phyloP scores from a whole-genome alignment of 2,888 invertebrate genomes.

The Rhagonycha lutea region DNA sequence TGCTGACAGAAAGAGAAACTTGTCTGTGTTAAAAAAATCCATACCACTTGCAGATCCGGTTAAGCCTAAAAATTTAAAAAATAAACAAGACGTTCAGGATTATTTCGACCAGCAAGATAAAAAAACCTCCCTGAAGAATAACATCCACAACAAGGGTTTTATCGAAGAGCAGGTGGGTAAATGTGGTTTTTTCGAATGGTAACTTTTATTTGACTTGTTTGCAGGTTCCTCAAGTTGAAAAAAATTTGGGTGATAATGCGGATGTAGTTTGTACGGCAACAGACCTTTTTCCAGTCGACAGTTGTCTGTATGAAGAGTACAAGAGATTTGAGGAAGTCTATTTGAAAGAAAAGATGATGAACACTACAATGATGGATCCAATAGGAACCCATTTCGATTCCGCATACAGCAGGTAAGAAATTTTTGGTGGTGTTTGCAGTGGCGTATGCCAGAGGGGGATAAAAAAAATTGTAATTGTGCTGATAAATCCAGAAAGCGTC shows the following conservation, averaged over 20 bases:
- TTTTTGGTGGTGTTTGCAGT: background rate
- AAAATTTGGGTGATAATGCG: background rate
- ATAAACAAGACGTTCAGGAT: conserved; percentile 48
- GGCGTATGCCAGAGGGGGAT: too few relatives aligned
- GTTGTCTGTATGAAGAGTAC: conserved; percentile 53
- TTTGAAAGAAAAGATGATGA: conserved; percentile 44
- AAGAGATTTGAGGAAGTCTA: conserved; percentile 53
- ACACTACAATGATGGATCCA: background rate
- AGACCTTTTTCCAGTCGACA: conserved; percentile 49
- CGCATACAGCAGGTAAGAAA: conserved; percentile 82
- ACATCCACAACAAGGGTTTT: conserved; percentile 30
- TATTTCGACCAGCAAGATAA: conserved; percentile 54
- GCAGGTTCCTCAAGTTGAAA: background rate
- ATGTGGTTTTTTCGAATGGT: background rate
- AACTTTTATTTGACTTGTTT: background rate
- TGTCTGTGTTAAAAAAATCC: conserved; percentile 63
- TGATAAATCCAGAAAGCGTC: too few relatives aligned
- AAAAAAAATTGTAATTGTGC: too few relatives aligned
- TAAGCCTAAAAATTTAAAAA: conserved; percentile 48
- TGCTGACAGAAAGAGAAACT: conserved; percentile 38
- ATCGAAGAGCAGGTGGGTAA: background rate
- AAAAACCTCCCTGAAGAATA: conserved; percentile 49
- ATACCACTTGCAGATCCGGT: conserved; percentile 60
- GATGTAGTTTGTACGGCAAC: conserved; percentile 38
- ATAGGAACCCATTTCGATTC: conserved; percentile 63